Conservation (phyloP, 1,140 invertebrate genomes). For the Cepaea nemoralis region DNA sequence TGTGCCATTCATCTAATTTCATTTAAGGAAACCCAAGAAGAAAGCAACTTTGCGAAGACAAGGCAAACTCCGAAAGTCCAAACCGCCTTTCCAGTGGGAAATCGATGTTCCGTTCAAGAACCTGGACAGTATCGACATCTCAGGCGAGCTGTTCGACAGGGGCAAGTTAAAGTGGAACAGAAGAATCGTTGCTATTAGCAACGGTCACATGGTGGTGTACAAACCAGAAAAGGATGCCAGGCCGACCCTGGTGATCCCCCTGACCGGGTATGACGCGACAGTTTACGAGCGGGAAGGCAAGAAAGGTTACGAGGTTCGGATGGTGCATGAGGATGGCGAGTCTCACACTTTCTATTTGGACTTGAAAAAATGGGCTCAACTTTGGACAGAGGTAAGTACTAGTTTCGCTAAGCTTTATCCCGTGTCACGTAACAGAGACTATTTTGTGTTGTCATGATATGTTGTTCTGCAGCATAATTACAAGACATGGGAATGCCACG, state of each 20-base stretch:
- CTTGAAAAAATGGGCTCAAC: slow-evolving; percentile 58
- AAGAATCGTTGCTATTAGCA: slow-evolving; percentile 52
- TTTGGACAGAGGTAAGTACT: slow-evolving; percentile 58
- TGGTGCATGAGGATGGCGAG: slow-evolving; percentile 52
- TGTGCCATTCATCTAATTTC: too few species aligned
- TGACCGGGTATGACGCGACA: slow-evolving; percentile 52
- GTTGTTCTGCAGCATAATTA: too few species aligned
- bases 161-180: slow-evolving; percentile 60
- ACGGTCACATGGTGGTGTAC: slow-evolving; percentile 56
- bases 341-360: slow-evolving; percentile 53
- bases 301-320: slow-evolving; percentile 55
- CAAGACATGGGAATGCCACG: too few species aligned
- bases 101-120: slow-evolving; percentile 52
- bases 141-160: slow-evolving; percentile 55
- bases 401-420: too few species aligned
- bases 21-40: slow-evolving; percentile 14
- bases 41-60: slow-evolving; percentile 23
- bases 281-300: slow-evolving; percentile 46
- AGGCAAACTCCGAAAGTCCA: slow-evolving; percentile 47
- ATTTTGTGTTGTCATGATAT: too few species aligned
- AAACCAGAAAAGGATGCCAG: slow-evolving; percentile 57
- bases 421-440: too few species aligned
- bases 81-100: slow-evolving; percentile 56
- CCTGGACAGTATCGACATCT: slow-evolving; percentile 53
- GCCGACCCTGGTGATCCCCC: slow-evolving; percentile 51